These are phyloP conservation scores for Thelaira solivaga DNA, from an alignment of 2,888 invertebrate genomes.

Conservation along the genomic window DNA sequence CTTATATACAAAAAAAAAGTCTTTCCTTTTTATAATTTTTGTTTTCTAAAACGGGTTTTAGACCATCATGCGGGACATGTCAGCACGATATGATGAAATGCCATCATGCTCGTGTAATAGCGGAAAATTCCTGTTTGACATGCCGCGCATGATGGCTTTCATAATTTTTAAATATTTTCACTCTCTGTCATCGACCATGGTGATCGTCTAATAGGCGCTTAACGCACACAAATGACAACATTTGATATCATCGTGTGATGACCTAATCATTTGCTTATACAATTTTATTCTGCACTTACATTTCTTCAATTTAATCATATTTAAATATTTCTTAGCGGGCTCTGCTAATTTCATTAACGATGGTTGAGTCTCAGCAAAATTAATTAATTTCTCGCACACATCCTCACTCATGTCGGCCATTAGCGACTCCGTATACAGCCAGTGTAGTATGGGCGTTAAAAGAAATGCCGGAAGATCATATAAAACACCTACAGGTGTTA, in stretches of 20 bases:
- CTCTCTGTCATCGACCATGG: too few relatives aligned
- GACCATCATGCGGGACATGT: too few relatives aligned
- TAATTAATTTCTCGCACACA: slow-evolving; percentile 80
- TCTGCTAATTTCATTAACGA: slow-evolving; percentile 79
- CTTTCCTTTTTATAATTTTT: too few relatives aligned
- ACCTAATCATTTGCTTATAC: background rate
- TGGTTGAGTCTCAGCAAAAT: slow-evolving; percentile 78
- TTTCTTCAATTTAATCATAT: slow-evolving; percentile 81
- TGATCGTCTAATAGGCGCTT: too few relatives aligned
- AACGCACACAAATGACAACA: background rate
- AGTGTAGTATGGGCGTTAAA: slow-evolving; percentile 81
- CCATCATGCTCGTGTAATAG: too few relatives aligned
- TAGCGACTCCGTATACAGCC: slow-evolving; percentile 82
- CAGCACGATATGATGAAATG: too few relatives aligned
- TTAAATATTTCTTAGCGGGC: slow-evolving; percentile 81
- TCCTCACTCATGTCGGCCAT: slow-evolving; percentile 80
- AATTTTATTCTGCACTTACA: slow-evolving; percentile 77
- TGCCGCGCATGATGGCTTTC: too few relatives aligned
- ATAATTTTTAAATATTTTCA: too few relatives aligned
- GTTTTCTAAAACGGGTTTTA: too few relatives aligned
- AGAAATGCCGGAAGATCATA: slow-evolving; percentile 80
- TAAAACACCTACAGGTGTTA: slow-evolving; percentile 79
- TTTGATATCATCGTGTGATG: background rate
- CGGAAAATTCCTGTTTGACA: too few relatives aligned
- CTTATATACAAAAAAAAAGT: too few relatives aligned